Percentiles rank a stretch among this genome's conserved stretches.
phyloP scores from a whole-genome alignment of 2,888 invertebrate genomes.

The Cabera pusaria region DNA sequence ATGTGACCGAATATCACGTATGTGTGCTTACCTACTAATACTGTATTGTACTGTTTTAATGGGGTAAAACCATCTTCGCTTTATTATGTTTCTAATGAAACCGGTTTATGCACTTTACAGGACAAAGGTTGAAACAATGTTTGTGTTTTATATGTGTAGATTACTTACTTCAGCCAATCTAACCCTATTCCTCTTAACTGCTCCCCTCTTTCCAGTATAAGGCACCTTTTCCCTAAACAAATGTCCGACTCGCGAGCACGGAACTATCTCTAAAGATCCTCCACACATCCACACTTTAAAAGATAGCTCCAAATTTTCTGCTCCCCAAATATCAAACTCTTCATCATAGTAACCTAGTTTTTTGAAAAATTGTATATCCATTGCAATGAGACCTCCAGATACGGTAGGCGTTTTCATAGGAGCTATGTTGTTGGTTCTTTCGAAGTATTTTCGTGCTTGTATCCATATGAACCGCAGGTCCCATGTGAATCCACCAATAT shows the following conservation, averaged over 20 bases:
- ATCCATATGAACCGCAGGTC: constrained; percentile 98
- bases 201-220: constrained; percentile 94
- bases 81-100: no score
- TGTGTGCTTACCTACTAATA: no score
- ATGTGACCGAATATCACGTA: no score
- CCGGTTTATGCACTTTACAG: no score
- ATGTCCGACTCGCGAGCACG: constrained; percentile 99
- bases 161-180: constrained; percentile 90
- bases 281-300: constrained; percentile 99
- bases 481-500: constrained; percentile 96
- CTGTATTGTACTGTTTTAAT: no score
- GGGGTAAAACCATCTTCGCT: no score
- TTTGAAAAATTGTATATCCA: constrained; percentile 94
- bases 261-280: constrained; percentile 97
- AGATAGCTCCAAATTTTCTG: constrained; percentile 97
- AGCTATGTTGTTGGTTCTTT: constrained; percentile 89
- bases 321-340: constrained; percentile 99
- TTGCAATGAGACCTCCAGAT: constrained; percentile 98
- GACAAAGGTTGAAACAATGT: no score
- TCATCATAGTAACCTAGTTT: constrained; percentile 97
- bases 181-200: constrained; percentile 94
- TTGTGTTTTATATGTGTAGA: no score
- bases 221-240: constrained; percentile 97
- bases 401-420: constrained; percentile 97
- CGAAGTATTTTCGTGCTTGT: constrained; percentile 90